phyloP scores from a whole-genome alignment of 1,140 invertebrate genomes.

The Nixonia krombeini region DNA sequence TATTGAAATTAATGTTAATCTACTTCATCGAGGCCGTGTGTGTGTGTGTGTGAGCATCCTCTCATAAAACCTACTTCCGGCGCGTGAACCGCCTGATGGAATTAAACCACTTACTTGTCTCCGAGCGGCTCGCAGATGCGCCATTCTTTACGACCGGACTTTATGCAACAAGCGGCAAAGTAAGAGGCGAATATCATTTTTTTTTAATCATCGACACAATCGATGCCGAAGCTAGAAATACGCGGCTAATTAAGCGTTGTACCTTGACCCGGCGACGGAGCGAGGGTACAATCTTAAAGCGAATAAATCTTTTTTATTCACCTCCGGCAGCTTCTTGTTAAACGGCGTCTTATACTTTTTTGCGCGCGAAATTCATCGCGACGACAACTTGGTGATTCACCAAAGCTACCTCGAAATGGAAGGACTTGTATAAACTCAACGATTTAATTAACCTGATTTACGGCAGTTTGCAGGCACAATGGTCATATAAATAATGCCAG shows the following conservation, averaged over 20 bases:
- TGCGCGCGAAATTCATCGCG: constrained; percentile 28
- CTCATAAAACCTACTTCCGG: constrained; percentile 70
- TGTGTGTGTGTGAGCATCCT: constrained; percentile 59
- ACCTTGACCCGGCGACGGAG: too few relatives aligned
- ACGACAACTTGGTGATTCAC: constrained; percentile 40
- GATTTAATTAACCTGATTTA: constrained; percentile 67
- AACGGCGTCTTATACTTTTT: constrained; percentile 13
- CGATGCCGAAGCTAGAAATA: too few relatives aligned
- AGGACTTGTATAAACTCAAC: constrained; percentile 48
- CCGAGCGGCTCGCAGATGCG: constrained; percentile 39
- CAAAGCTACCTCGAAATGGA: constrained; percentile 46
- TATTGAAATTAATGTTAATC: constrained; percentile 73
- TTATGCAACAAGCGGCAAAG: constrained; percentile 34
- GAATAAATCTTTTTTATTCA: constrained; percentile 36
- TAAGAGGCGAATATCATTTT: too few relatives aligned
- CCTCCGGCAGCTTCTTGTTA: constrained; percentile 34
- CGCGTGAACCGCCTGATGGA: constrained; percentile 64
- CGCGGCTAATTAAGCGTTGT: constrained; percentile 20
- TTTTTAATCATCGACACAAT: background rate
- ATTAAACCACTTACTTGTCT: constrained; percentile 67
- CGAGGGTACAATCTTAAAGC: too few relatives aligned
- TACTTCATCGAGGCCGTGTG: constrained; percentile 57
- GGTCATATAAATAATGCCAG: constrained; percentile 64
- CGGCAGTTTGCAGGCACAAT: constrained; percentile 63
- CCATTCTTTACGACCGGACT: too few relatives aligned